A percentile compares a stretch with the other conserved stretches of the same genome.
Conservation (phyloP, 2,113 vertebrate species). For the Ramphastos sulfuratus region DNA sequence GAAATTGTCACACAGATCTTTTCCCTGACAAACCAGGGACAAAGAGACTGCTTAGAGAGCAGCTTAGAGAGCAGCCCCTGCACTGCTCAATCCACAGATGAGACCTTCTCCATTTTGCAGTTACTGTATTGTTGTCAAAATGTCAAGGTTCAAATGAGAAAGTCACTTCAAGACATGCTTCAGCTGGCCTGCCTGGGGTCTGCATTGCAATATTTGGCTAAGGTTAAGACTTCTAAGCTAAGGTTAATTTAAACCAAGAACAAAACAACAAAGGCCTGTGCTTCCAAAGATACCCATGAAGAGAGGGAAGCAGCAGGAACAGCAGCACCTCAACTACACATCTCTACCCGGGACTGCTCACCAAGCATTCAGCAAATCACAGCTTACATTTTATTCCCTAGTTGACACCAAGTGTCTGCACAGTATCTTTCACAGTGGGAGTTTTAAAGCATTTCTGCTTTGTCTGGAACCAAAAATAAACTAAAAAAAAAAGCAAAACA, state of each 20-base stretch:
- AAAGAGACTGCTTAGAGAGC: not conserved
- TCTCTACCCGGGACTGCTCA: not conserved
- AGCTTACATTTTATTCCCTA: not conserved
- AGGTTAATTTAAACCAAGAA: not conserved
- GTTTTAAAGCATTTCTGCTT: not conserved
- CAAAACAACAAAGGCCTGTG: not conserved
- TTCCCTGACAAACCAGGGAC: not conserved
- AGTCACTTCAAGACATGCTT: not conserved
- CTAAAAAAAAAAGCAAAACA: not conserved
- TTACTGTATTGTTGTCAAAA: not conserved
- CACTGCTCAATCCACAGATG: not conserved
- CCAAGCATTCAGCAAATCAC: not conserved
- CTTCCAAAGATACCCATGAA: not conserved
- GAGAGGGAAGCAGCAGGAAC: not conserved
- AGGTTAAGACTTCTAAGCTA: not conserved
- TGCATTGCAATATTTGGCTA: not conserved
- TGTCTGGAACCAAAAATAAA: constrained; percentile 2
- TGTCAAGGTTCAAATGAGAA: not conserved
- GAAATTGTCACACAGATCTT: not conserved
- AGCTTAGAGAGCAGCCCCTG: too few species aligned
- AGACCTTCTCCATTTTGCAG: not conserved
- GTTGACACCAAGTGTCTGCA: not conserved
- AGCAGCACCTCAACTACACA: not conserved
- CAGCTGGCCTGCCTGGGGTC: not conserved
- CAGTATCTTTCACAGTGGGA: not conserved